Conservation (phyloP, 2,888 invertebrate species). For the Pseudococcus viburni region DNA sequence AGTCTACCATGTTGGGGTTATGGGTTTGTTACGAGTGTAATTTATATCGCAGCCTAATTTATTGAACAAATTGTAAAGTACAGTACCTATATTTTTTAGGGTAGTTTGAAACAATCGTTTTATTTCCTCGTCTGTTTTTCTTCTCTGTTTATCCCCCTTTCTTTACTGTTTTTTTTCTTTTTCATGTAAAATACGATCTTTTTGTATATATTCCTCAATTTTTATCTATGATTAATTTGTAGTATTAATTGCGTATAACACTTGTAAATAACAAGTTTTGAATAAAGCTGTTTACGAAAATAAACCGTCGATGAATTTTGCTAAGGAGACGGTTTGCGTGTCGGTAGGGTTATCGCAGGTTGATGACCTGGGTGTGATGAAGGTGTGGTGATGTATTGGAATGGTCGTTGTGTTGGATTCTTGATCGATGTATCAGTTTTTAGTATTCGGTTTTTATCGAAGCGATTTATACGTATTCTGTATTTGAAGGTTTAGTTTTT, state of each 20-base stretch:
- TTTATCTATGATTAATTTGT: constrained; percentile 63
- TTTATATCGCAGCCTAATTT: constrained; percentile 25
- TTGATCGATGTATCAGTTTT: too few species aligned
- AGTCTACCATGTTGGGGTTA: constrained; percentile 7
- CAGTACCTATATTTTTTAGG: neutral
- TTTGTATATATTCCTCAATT: constrained; percentile 59
- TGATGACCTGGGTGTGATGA: too few species aligned
- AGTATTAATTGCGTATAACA: constrained; percentile 58
- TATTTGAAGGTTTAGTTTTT: too few species aligned
- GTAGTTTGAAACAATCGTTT: constrained; percentile 59
- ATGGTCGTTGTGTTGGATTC: too few species aligned
- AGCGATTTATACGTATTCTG: too few species aligned
- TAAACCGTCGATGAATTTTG: neutral
- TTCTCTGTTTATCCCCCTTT: constrained; percentile 4
- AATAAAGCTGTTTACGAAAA: constrained; percentile 64
- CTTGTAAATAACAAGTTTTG: constrained; percentile 65
- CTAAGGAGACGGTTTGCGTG: too few species aligned
- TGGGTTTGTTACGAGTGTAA: constrained; percentile 7
- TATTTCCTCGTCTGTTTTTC: constrained; percentile 9
- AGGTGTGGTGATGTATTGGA: too few species aligned
- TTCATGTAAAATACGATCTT: constrained; percentile 37
- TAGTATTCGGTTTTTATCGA: too few species aligned
- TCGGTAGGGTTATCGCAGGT: too few species aligned
- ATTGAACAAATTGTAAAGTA: constrained; percentile 21
- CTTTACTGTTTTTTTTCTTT: constrained; percentile 11